Conservation (phyloP, 2,113 vertebrate genomes). For the Leucosticte australis region DNA sequence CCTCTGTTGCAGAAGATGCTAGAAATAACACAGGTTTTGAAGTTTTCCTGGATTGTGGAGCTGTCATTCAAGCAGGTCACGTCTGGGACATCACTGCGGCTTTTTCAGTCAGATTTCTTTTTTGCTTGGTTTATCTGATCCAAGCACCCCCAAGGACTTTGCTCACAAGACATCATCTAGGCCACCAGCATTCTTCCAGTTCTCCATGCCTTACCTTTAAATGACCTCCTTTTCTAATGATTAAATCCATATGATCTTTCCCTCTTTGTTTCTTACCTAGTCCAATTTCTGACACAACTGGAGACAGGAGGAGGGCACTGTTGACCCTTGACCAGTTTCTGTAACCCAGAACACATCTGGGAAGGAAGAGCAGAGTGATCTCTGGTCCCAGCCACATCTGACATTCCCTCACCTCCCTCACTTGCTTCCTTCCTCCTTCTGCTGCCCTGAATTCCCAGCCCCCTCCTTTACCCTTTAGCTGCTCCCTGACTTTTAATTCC, state of each 20-base stretch:
- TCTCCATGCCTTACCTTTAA: neutral
- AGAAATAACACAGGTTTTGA: neutral
- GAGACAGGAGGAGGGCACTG: neutral
- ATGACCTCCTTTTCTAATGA: neutral
- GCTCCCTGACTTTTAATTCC: neutral
- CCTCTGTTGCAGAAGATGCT: neutral
- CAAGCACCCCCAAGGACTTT: neutral
- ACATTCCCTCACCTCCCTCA: neutral
- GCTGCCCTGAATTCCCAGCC: neutral
- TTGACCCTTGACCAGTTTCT: neutral
- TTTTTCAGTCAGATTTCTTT: neutral
- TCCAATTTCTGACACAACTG: neutral
- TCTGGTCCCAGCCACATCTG: neutral
- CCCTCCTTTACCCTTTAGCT: neutral
- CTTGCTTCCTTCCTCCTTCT: neutral
- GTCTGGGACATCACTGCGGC: neutral
- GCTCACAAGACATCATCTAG: neutral
- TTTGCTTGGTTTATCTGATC: neutral
- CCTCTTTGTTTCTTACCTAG: neutral
- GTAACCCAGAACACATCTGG: conserved; percentile 18
- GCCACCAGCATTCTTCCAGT: neutral
- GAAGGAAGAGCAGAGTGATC: neutral
- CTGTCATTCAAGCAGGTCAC: neutral
- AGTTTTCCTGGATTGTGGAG: neutral
- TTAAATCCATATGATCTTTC: neutral